A percentile compares a stretch with the other conserved stretches of the same genome.
Conservation (phyloP, 2,113 vertebrate species). For the Spermophilus dauricus region DNA sequence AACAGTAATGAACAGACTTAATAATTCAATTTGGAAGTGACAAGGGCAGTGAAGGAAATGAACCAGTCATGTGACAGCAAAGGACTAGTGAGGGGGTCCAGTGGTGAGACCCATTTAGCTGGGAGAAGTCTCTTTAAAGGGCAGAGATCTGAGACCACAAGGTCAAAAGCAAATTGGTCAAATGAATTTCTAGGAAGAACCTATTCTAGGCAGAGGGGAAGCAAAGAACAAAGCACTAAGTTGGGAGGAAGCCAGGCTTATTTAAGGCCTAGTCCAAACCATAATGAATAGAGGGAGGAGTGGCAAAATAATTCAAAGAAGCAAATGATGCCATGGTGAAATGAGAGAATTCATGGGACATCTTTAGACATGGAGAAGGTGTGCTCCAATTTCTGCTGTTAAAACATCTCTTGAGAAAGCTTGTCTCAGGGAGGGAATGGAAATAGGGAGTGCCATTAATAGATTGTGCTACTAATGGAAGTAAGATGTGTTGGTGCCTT, state of each 20-base stretch:
- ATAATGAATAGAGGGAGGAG: background rate
- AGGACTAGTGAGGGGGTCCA: background rate
- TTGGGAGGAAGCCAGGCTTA: background rate
- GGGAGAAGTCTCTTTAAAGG: background rate
- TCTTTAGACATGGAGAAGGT: background rate
- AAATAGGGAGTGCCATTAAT: background rate
- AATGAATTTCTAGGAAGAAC: background rate
- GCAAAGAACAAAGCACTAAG: background rate
- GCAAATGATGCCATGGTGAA: accelerated
- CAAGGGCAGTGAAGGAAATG: background rate
- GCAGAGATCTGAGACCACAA: background rate
- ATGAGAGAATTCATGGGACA: background rate
- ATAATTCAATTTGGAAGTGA: background rate
- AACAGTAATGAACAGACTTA: background rate
- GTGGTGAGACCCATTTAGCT: background rate
- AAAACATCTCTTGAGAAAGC: background rate
- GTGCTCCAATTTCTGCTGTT: background rate
- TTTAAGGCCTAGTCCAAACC: background rate
- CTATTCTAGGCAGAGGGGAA: background rate
- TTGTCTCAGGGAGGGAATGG: background rate
- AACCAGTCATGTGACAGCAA: background rate
- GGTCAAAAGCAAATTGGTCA: background rate
- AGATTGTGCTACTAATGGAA: background rate
- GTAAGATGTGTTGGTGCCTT: background rate
- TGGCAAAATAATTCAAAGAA: background rate